phyloP scores from a whole-genome alignment of 2,888 invertebrate genomes.

The Xestobium rufovillosum region DNA sequence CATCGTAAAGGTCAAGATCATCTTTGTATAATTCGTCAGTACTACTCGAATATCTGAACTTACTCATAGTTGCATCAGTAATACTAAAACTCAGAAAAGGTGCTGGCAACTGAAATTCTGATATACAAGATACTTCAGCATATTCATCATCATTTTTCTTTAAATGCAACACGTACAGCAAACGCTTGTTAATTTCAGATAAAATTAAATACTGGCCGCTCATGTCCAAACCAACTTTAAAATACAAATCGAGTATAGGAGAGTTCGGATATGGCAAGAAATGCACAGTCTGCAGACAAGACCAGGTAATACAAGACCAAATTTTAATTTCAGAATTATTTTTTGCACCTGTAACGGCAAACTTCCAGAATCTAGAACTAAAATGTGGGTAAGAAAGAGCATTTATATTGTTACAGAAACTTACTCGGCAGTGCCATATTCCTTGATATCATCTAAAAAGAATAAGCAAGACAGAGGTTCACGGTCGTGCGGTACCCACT shows the following conservation, averaged over 20 bases:
- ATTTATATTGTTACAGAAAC: too few relatives aligned
- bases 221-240: conserved; percentile 77
- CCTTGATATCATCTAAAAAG: conserved; percentile 88
- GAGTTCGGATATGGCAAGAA: conserved; percentile 51
- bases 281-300: conserved; percentile 79
- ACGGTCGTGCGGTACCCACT: conserved; percentile 90
- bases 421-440: conserved; percentile 64
- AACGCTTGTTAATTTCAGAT: conserved; percentile 78
- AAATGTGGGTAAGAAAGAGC: too few relatives aligned
- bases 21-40: conserved; percentile 50
- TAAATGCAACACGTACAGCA: conserved; percentile 74
- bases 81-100: conserved; percentile 87
- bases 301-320: conserved; percentile 95
- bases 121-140: conserved; percentile 65
- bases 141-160: conserved; percentile 54
- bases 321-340: conserved; percentile 84
- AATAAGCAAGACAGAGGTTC: conserved; percentile 81
- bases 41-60: conserved; percentile 40
- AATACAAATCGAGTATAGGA: conserved; percentile 42
- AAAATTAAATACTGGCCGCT: conserved; percentile 80
- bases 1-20: conserved; percentile 50
- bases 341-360: conserved; percentile 84
- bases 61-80: conserved; percentile 61
- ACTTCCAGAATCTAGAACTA: conserved; percentile 86
- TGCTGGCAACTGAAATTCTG: conserved; percentile 81